Evolutionary conservation across 2,888 invertebrate genomes (phyloP), one percentile per base, ranked within the genome.

Genomic region (Sarcophaga carnaria): DNA sequence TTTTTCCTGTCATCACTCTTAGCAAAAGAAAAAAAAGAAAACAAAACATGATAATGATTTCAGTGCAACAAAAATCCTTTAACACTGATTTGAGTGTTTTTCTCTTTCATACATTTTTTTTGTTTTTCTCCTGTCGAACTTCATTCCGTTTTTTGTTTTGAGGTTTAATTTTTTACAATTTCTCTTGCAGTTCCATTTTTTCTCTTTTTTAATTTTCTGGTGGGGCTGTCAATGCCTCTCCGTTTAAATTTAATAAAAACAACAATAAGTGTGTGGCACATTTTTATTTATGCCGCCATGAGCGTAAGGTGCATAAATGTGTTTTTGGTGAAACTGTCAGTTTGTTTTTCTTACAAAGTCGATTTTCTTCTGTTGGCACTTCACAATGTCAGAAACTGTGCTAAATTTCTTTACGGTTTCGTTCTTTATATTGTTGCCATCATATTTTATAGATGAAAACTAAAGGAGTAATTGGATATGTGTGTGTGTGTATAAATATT

Each of bases 221-320:
- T 17, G 54, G 2, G 1, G 22, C 54, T 54, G 54, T 54, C 17
- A 54, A 17, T 14, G 54, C 54, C 54, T 54, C 17, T 54, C 4
- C 70, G 63, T 22, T 69, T 76, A 70, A 76, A 82, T 70, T 82
- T 66, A 83, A 77, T 77, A 77, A 83, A 77, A 83, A 77, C 54
- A 66, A 78, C 71, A 47, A 72, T 66, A 11, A 27, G 64, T 74
- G 49, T 67, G 67, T 25, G 66, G 37, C 20, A 71, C 64, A 82
- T 71, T 63, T 76, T 82, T 64, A 59, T 71, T 77, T 72, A 77
- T 83, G 83, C 66, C 59, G 71, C 83, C 83, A 72, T 62, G 45
- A 66, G 66, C 71, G 71, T 27, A 25, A 83, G 77, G 49, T 78
- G 66, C 60, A 72, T 66, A 83, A 83, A 66, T 60, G 76, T 54